Percentiles rank a stretch among this genome's conserved stretches.
Evolutionary conservation across 2,888 invertebrate genomes (phyloP).

Genomic region (Oxycera nigricornis): DNA sequence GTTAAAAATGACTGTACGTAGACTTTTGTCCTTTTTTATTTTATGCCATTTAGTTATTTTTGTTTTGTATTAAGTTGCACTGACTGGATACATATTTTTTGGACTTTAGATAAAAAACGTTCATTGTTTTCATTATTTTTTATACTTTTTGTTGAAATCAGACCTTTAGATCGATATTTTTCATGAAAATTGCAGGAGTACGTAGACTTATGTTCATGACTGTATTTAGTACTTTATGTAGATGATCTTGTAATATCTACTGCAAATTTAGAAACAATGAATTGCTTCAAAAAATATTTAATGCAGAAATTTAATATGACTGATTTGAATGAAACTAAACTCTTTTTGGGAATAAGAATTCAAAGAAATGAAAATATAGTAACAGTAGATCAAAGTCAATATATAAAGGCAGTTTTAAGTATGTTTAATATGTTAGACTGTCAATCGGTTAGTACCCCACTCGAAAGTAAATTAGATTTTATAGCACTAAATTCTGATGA

Average conservation of each 20-base stretch:
- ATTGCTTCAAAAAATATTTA: slow-evolving; percentile 48
- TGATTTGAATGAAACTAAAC: slow-evolving; percentile 48
- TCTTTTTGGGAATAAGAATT: slow-evolving; percentile 48
- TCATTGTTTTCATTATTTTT: too few species aligned
- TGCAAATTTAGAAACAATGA: slow-evolving; percentile 35
- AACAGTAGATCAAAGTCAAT: slow-evolving; percentile 44
- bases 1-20: too few species aligned
- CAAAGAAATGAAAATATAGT: slow-evolving; percentile 42
- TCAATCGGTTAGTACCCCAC: slow-evolving; percentile 48
- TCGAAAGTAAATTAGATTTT: slow-evolving; percentile 49
- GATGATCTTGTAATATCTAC: slow-evolving; percentile 44
- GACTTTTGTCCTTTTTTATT: too few species aligned
- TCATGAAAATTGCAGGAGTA: too few species aligned
- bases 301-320: slow-evolving; percentile 48
- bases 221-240: slow-evolving; percentile 47
- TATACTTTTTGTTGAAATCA: too few species aligned
- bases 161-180: too few species aligned
- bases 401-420: slow-evolving; percentile 48
- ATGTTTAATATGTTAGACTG: slow-evolving; percentile 51
- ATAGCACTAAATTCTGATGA: slow-evolving; percentile 49
- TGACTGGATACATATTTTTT: too few species aligned
- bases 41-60: too few species aligned
- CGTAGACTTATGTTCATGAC: too few species aligned
- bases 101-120: too few species aligned
- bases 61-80: too few species aligned